Evolutionary conservation across 2,797 vertebrate species (phyloP).

Genomic region (Enteromius radiatus): DNA sequence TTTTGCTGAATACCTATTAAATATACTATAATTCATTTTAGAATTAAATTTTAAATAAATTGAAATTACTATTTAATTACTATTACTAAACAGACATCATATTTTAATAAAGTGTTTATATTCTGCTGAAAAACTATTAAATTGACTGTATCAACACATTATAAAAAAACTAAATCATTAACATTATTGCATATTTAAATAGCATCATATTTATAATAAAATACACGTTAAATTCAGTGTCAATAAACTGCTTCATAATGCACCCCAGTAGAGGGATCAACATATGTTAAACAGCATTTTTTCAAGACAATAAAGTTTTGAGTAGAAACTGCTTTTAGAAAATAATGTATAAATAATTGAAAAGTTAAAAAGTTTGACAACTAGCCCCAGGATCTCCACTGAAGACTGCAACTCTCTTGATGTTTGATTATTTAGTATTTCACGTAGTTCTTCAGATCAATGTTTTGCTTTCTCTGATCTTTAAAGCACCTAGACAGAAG

Average conservation of each 20-base stretch:
- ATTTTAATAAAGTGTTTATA: no score
- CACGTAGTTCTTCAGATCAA: background rate
- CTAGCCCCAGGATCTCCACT: background rate
- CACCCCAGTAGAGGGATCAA: background rate
- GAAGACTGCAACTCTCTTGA: no score
- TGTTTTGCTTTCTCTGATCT: background rate
- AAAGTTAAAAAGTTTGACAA: background rate
- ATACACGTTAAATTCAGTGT: background rate
- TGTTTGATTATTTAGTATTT: slow-evolving; percentile 2
- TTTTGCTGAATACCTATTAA: background rate
- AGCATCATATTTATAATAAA: background rate
- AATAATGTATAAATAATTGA: background rate
- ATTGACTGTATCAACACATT: no score
- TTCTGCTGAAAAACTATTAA: no score
- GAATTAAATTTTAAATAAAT: no score
- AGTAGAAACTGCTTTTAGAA: background rate
- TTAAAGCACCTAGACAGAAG: background rate
- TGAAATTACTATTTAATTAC: no score
- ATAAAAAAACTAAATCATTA: background rate
- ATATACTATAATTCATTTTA: background rate
- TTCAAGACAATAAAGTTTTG: background rate
- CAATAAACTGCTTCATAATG: background rate
- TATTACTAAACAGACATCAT: no score
- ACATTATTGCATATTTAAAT: background rate
- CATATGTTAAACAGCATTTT: background rate